These are phyloP conservation scores for Hystrix brachyura DNA, from an alignment of 2,113 vertebrate genomes.

Conservation along the genomic window DNA sequence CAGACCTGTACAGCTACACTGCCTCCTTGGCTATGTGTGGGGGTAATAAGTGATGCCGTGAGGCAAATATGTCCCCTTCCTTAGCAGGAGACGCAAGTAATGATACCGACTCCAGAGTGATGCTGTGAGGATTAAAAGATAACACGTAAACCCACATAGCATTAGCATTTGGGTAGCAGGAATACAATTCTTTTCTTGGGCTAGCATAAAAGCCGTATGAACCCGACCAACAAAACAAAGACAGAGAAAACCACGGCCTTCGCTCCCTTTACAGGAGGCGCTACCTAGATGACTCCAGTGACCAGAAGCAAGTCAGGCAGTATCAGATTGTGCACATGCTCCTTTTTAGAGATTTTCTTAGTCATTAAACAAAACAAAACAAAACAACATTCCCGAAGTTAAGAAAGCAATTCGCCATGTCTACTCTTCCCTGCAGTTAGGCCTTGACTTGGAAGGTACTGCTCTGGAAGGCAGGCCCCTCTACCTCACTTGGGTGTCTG, in stretches of 20 bases:
- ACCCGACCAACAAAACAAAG: constrained; percentile 41
- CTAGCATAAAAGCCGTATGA: constrained; percentile 45
- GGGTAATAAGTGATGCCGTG: neutral
- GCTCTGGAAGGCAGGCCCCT: neutral
- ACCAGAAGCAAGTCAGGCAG: neutral
- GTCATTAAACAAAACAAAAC: neutral
- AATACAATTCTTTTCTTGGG: constrained; percentile 6
- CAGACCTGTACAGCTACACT: neutral
- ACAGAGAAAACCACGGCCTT: neutral
- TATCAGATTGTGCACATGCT: neutral
- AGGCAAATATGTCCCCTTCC: neutral
- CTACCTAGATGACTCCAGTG: neutral
- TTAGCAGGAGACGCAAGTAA: neutral
- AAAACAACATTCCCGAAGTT: neutral
- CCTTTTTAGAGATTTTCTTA: neutral
- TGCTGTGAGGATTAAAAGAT: neutral
- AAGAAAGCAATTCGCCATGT: neutral
- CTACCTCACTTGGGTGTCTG: neutral
- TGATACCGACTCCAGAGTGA: neutral
- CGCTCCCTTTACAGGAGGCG: neutral
- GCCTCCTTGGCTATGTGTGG: neutral
- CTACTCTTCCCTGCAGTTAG: neutral
- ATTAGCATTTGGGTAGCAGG: neutral
- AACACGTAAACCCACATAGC: neutral
- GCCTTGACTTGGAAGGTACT: neutral